A percentile compares a stretch with the other conserved stretches of the same genome.
Conservation (phyloP, 2,888 invertebrate genomes). For the Syritta pipiens region DNA sequence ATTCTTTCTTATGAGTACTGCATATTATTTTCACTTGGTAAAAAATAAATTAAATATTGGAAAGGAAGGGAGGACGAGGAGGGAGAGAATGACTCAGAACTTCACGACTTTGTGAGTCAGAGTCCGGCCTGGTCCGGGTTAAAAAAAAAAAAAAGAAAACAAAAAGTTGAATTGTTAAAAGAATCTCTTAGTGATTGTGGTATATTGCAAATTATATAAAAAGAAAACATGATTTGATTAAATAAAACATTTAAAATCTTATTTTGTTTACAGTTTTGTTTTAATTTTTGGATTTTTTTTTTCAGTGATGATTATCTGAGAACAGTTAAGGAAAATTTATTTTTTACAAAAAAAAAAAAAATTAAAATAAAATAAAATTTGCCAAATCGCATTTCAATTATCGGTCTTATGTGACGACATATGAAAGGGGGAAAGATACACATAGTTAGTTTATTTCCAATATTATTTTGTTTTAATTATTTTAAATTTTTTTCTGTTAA, state of each 20-base stretch:
- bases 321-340: constrained; percentile 28
- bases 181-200: constrained; percentile 55
- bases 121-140: no score
- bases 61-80: constrained; percentile 5
- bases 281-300: background rate
- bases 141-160: constrained; percentile 3
- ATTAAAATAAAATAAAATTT: constrained; percentile 1
- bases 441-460: constrained; percentile 31
- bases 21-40: constrained; percentile 27
- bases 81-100: no score
- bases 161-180: constrained; percentile 41
- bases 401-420: constrained; percentile 12
- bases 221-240: constrained; percentile 22
- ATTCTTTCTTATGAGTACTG: constrained; percentile 24
- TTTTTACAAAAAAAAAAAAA: constrained; percentile 23
- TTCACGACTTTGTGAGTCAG: no score
- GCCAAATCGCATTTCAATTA: constrained; percentile 21
- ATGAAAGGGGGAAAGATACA: constrained; percentile 13
- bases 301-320: background rate
- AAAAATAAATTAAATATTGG: constrained; percentile 52
- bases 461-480: no score
- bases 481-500: constrained; percentile 32
- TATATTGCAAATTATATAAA: constrained; percentile 57
- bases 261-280: constrained; percentile 17
- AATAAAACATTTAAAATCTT: constrained; percentile 42